Percentiles rank a stretch among this genome's conserved stretches.
phyloP scores from a whole-genome alignment of 2,113 vertebrate species.

The Tupaia tana region DNA sequence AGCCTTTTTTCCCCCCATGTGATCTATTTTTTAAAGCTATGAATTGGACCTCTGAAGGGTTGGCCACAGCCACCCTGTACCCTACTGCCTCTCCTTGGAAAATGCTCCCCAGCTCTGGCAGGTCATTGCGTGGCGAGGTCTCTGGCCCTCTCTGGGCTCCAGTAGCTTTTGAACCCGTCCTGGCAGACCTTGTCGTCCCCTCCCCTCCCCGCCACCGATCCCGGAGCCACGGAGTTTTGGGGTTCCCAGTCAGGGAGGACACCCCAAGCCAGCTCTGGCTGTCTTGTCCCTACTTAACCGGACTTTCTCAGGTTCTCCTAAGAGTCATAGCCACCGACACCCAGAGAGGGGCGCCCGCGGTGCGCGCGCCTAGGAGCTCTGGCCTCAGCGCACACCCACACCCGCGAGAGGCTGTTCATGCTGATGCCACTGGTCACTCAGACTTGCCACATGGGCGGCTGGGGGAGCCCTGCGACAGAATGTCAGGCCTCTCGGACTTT shows the following conservation, averaged over 20 bases:
- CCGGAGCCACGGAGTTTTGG: neutral
- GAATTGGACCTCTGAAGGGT: constrained; percentile 45
- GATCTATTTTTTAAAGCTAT: constrained; percentile 38
- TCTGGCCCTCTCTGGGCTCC: neutral
- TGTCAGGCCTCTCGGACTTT: neutral
- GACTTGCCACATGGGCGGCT: constrained; percentile 35
- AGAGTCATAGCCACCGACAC: constrained; percentile 79
- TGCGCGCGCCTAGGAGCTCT: constrained; percentile 47
- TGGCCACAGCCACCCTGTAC: neutral
- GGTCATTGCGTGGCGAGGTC: neutral
- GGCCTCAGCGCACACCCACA: constrained; percentile 68
- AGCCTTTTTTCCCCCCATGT: neutral
- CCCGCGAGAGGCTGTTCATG: constrained; percentile 42
- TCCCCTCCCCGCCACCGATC: no score
- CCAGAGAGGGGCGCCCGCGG: constrained; percentile 88
- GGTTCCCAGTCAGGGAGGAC: neutral
- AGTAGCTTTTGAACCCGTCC: neutral
- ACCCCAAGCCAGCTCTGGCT: neutral
- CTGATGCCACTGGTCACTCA: neutral
- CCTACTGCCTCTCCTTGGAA: neutral
- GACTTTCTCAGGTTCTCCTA: constrained; percentile 61
- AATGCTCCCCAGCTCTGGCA: neutral
- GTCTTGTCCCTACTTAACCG: constrained; percentile 55
- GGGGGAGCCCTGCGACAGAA: neutral
- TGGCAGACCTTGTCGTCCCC: neutral